Evolutionary conservation across 2,888 invertebrate genomes (phyloP), one percentile per base, ranked within the genome.

Genomic region (Harpalus rubripes): DNA sequence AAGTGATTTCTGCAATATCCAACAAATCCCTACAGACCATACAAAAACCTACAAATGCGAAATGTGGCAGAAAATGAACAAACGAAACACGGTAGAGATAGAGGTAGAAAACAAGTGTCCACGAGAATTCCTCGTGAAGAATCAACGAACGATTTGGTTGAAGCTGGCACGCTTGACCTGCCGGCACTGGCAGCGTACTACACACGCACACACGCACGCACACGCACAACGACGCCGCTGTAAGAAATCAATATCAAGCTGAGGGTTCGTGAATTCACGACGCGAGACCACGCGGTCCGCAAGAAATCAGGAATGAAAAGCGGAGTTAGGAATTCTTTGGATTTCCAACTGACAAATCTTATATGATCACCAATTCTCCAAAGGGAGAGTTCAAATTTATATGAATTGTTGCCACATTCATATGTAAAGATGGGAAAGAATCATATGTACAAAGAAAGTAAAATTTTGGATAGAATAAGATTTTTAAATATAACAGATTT

Each of bases 201-300:
- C 63, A 41, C 61, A 81, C 63, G 56, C 63, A 81, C 26, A 39
- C 65, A 68, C 39, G 68, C 68, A 39, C 59, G 59, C 59, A 79
- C 81, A 81, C 81, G 44, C n/a, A 56, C 52, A 22, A 15, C 41
- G 32, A 68, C 65, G 52, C 10, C 61, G 63, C 52, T 15, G 68
- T 81, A 65, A 81, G 81, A 81, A 81, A 81, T 81, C 81, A 81
- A 81, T 81, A 81, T 81, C 80, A 81, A 10, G 81, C 56, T 72
- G 81, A 81, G 72, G 65, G 56, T 72, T 15, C 44, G 72, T 72
- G 3, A 32, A 15, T 72, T 41, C 72, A 44, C 44, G 26, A 72
- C 41, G 59, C 59, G 39, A 72, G 16, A 41, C 39, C 41, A 72
- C 44, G 41, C 72, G 72, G 41, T 72, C 32, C 3, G 4, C 2